Evolutionary conservation across 2,888 invertebrate genomes (phyloP).

Genomic region (Spicauda simplicius): DNA sequence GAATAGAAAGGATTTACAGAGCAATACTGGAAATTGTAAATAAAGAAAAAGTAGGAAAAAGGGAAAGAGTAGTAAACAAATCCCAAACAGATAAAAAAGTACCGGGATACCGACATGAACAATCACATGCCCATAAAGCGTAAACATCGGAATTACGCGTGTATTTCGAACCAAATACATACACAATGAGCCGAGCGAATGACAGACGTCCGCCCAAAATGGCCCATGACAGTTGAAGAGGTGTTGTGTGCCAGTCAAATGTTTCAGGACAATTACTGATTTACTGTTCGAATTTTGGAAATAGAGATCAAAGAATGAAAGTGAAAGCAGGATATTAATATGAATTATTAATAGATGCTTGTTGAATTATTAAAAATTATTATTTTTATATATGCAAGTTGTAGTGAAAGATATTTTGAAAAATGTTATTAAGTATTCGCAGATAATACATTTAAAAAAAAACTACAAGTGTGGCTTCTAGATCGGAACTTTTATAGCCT

Average conservation of each 20-base stretch:
- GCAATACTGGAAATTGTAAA: background rate
- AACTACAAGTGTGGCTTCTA: too few relatives aligned
- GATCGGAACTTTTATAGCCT: too few relatives aligned
- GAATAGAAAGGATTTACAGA: too few relatives aligned
- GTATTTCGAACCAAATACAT: slow-evolving; percentile 62
- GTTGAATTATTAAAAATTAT: too few relatives aligned
- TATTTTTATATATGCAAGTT: too few relatives aligned
- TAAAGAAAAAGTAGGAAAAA: background rate
- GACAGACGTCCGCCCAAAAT: slow-evolving; percentile 59
- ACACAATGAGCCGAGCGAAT: slow-evolving; percentile 62
- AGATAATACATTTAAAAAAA: too few relatives aligned
- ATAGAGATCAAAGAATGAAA: background rate
- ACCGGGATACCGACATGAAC: background rate
- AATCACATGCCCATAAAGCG: slow-evolving; percentile 12
- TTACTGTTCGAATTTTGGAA: slow-evolving; percentile 2
- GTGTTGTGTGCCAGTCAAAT: slow-evolving; percentile 37
- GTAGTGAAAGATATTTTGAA: too few relatives aligned
- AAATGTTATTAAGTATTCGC: too few relatives aligned
- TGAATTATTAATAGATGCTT: too few relatives aligned
- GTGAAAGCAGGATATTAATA: background rate
- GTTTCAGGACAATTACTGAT: slow-evolving; percentile 24
- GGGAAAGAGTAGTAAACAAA: background rate
- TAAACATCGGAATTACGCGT: slow-evolving; percentile 48
- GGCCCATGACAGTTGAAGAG: slow-evolving; percentile 60
- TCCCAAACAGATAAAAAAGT: background rate